phyloP scores from a whole-genome alignment of 2,888 invertebrate species.

The Hypolimnas misippus region DNA sequence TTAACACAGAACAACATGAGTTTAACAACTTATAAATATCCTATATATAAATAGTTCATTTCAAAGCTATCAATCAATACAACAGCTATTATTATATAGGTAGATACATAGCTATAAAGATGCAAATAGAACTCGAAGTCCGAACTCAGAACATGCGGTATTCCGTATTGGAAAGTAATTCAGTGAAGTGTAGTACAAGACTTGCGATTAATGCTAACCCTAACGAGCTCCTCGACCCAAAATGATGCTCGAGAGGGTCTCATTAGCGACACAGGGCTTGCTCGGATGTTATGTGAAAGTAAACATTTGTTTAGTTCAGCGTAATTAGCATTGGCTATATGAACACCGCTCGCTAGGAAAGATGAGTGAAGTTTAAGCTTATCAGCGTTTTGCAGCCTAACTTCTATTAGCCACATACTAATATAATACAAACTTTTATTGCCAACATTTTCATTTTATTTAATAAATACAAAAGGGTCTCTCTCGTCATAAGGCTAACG shows the following conservation, averaged over 20 bases:
- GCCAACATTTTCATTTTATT: no score
- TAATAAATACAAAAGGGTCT: no score
- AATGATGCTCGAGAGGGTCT: conserved; percentile 34
- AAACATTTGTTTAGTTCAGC: conserved; percentile 19
- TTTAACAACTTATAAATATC: no score
- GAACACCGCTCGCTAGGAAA: neutral
- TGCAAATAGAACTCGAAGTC: neutral
- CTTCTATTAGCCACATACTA: neutral
- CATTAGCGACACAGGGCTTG: conserved; percentile 32
- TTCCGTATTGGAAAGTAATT: conserved; percentile 33
- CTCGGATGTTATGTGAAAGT: conserved; percentile 19
- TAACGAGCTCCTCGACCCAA: conserved; percentile 42
- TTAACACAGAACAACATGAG: no score
- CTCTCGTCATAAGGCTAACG: no score
- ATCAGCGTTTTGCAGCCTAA: conserved; percentile 2
- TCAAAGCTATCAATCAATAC: no score
- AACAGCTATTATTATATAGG: no score
- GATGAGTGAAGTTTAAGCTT: neutral
- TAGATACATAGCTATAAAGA: neutral
- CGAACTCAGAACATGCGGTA: neutral
- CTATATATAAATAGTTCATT: neutral
- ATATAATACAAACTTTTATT: no score
- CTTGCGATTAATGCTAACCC: conserved; percentile 38
- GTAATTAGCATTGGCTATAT: neutral
- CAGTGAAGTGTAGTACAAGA: conserved; percentile 19